Conservation (phyloP, 1,140 invertebrate genomes). For the Thaumatotibia leucotreta region DNA sequence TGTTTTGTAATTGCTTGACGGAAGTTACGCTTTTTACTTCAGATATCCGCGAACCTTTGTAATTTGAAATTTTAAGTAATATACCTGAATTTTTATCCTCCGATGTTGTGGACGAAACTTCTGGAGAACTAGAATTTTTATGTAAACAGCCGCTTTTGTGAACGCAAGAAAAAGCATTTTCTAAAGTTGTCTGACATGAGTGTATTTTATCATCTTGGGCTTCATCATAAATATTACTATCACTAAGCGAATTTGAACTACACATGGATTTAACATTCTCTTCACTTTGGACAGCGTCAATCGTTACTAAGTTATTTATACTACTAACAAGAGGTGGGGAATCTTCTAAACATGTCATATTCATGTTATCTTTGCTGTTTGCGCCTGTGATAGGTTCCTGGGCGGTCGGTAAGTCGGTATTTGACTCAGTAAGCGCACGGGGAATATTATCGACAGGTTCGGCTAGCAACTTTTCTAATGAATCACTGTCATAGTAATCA, state of each 20-base stretch:
- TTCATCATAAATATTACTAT: conserved; percentile 9
- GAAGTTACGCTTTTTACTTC: conserved; percentile 44
- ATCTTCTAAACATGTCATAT: neutral
- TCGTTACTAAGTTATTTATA: neutral
- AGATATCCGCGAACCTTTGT: conserved; percentile 52
- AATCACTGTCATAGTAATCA: conserved; percentile 38
- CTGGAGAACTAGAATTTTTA: conserved; percentile 51
- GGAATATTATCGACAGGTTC: conserved; percentile 20
- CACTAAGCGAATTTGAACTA: neutral
- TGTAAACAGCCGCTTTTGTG: conserved; percentile 31
- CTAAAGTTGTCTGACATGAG: conserved; percentile 43
- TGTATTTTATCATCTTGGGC: conserved; percentile 27
- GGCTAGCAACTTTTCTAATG: conserved; percentile 41
- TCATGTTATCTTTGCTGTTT: neutral
- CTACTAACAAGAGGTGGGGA: neutral
- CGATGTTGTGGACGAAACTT: conserved; percentile 71
- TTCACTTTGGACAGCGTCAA: neutral
- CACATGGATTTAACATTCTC: conserved; percentile 3
- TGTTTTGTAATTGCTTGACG: conserved; percentile 27
- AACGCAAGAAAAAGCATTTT: conserved; percentile 33
- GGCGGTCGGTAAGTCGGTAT: neutral
- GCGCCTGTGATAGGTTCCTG: neutral
- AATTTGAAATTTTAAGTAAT: conserved; percentile 62
- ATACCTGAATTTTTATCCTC: conserved; percentile 59
- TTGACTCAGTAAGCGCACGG: neutral